Evolutionary conservation across 2,888 invertebrate species (phyloP), one percentile per base, ranked within the genome.

Genomic region (Tribolium freemani): DNA sequence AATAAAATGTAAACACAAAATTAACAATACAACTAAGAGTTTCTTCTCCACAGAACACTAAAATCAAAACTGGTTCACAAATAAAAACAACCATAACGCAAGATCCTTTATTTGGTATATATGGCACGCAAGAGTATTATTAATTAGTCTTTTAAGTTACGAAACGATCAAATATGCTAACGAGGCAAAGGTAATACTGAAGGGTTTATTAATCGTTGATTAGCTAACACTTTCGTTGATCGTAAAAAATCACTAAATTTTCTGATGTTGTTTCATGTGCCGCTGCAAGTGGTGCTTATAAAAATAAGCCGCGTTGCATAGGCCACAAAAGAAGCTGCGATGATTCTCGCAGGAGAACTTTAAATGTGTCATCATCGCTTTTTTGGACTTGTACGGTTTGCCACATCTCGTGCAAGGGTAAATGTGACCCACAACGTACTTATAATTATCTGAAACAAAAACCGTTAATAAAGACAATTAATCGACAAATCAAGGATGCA

Each of bases 281-380:
- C 81, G 70, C 54, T 80, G 79, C 48, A 82, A 74, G 64, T 82
- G 82, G 53, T 82, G 82, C 46, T 79, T 81, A 53, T 82, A 82
- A 71, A 81, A 82, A 63, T 81, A 82, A 0, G 80, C 78, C 2
- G 81, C 81, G 5, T 78, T 77, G 64, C 82, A 82, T 5, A 80
- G 68, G 11, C 77, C 73, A 58, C 82, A 82, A 56, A 79, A 81
- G 73, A 82, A 82, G 57, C 77, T 75, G 21, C 80, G 72, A 58
- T 81, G 80, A 68, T 79, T 78, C 58, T 81, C 81, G 68, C 82
- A 82, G 20, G 81, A 81, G 61, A 80, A 81, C 60, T 73, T 76
- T 46, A 78, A 76, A 75, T 82, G 82, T 1, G 80, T 81, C 31
- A 75, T 72, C 82, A 82, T 82, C 10, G 80, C 82, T 60, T 82